Conservation (phyloP, 2,888 invertebrate species). For the Arrhopalites spinosus region DNA sequence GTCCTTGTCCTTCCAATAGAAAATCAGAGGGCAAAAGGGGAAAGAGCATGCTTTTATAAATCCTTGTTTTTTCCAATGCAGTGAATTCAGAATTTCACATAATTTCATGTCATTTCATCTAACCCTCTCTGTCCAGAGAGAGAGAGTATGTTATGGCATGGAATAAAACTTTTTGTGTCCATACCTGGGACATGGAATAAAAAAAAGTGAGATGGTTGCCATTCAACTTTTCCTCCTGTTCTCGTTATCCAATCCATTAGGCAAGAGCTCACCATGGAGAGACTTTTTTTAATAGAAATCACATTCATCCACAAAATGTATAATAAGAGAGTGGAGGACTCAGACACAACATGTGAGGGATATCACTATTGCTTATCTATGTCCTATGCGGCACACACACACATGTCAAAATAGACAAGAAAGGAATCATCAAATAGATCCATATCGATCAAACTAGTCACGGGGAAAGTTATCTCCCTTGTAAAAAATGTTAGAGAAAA, state of each 20-base stretch:
- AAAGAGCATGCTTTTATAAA: no score
- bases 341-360: no score
- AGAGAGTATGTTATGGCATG: no score
- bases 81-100: no score
- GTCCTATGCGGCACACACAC: neutral
- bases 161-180: no score
- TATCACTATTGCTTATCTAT: conserved; percentile 5
- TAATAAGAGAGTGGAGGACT: neutral
- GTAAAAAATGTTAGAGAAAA: neutral
- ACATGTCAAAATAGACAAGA: conserved; percentile 33
- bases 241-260: conserved; percentile 33
- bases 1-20: no score
- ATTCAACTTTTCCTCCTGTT: conserved; percentile 1
- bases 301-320: conserved; percentile 3
- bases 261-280: conserved; percentile 8
- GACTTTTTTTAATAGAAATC: neutral
- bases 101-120: no score
- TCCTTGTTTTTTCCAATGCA: no score
- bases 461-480: neutral
- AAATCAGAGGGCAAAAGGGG: no score
- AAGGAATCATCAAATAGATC: conserved; percentile 31
- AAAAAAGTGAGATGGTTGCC: neutral
- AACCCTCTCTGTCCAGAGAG: no score
- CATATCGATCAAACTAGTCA: conserved; percentile 27
- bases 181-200: neutral